These are phyloP conservation scores for Gambusia affinis DNA, from an alignment of 2,113 vertebrate genomes.

Conservation along the genomic window DNA sequence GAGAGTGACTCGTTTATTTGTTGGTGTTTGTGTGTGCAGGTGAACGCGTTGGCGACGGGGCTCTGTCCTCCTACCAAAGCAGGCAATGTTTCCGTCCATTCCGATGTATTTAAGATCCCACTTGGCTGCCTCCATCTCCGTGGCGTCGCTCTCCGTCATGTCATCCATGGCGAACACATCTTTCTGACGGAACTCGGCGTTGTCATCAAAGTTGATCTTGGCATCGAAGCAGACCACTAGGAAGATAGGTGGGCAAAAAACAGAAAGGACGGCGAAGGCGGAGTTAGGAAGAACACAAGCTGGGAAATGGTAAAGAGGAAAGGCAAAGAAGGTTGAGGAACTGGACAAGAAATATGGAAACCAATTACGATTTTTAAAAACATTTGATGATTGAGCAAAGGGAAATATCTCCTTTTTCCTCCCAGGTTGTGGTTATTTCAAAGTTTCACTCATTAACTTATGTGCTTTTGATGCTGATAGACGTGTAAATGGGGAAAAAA, in stretches of 20 bases:
- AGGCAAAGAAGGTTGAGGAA: constrained; percentile 2
- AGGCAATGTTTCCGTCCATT: constrained; percentile 97
- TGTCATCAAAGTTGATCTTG: constrained; percentile 99
- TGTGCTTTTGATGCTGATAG: too few relatives aligned
- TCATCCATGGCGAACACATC: constrained; percentile 96
- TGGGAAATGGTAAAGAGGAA: constrained; percentile 5
- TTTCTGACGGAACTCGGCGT: constrained; percentile 97
- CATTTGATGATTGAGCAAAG: constrained; percentile 44
- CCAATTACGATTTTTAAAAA: constrained; percentile 46
- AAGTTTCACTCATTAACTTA: too few relatives aligned
- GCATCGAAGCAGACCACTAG: constrained; percentile 98
- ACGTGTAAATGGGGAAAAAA: too few relatives aligned
- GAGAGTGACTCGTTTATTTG: constrained; percentile 12
- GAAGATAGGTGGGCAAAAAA: constrained; percentile 11
- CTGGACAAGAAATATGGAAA: constrained; percentile 11
- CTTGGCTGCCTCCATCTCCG: constrained; percentile 93
- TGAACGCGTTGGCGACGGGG: not conserved
- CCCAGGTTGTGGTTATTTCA: too few relatives aligned
- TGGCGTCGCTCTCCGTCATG: constrained; percentile 92
- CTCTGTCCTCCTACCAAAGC: constrained; percentile 86
- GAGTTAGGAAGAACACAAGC: constrained; percentile 11
- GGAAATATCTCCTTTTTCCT: too few relatives aligned
- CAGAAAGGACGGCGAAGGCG: constrained; percentile 9
- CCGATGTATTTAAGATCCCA: constrained; percentile 98
- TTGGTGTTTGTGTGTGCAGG: constrained; percentile 10